Evolutionary conservation across 2,797 vertebrate genomes (phyloP).

Genomic region (Pteronotus mesoamericanus): DNA sequence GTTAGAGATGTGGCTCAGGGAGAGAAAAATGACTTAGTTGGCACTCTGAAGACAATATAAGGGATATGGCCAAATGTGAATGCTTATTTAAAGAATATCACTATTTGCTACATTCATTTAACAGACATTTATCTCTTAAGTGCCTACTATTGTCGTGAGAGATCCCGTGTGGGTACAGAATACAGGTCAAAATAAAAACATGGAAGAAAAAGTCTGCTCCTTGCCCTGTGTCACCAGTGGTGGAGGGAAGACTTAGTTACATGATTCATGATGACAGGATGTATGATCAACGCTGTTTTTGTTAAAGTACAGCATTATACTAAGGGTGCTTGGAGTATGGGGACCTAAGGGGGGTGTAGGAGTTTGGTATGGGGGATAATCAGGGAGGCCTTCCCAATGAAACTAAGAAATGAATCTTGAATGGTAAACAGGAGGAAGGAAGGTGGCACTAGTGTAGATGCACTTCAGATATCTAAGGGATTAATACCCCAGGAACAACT

Average conservation of each 20-base stretch:
- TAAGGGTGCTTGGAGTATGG: not conserved
- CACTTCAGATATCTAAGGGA: not conserved
- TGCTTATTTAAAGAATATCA: not conserved
- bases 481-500: not conserved
- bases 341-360: not conserved
- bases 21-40: not conserved
- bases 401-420: not conserved
- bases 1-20: not conserved
- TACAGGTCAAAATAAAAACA: not conserved
- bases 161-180: not conserved
- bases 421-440: not conserved
- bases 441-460: not conserved
- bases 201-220: not conserved
- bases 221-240: not conserved
- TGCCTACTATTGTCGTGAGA: not conserved
- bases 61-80: not conserved
- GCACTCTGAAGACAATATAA: not conserved
- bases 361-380: not conserved
- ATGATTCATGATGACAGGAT: not conserved
- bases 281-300: not conserved
- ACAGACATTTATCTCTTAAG: not conserved
- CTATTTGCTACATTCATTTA: not conserved
- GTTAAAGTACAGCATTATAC: not conserved
- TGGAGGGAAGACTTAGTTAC: not conserved
- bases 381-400: not conserved